phyloP scores from a whole-genome alignment of 2,888 invertebrate genomes.

The Drosophila tripunctata region DNA sequence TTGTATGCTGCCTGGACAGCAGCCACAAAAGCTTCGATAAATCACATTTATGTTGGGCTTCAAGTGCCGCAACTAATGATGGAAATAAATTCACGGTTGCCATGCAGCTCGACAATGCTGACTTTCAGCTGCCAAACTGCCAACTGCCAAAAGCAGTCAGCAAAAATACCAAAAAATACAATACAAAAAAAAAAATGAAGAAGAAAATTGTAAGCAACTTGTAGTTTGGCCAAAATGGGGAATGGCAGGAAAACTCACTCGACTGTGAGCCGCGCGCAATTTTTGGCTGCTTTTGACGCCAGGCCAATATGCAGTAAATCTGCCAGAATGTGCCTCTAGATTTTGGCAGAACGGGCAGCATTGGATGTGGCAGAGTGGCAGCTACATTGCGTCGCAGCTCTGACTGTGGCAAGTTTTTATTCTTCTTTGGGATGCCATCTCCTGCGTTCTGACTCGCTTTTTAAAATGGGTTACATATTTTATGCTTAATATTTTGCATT shows the following conservation, averaged over 20 bases:
- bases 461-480: constrained; percentile 81
- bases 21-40: constrained; percentile 59
- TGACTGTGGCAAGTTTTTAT: constrained; percentile 22
- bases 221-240: constrained; percentile 35
- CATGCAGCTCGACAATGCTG: constrained; percentile 60
- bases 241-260: constrained; percentile 40
- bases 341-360: constrained; percentile 72
- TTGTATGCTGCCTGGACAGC: constrained; percentile 35
- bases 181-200: neutral
- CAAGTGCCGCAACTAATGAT: constrained; percentile 81
- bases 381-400: constrained; percentile 39
- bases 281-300: constrained; percentile 83
- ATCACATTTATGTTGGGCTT: constrained; percentile 74
- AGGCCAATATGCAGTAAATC: constrained; percentile 84
- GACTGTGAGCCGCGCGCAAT: constrained; percentile 60
- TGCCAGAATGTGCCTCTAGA: constrained; percentile 81
- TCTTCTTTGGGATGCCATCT: too few relatives aligned
- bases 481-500: constrained; percentile 81
- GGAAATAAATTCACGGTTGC: constrained; percentile 79
- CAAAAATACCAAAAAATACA: constrained; percentile 13
- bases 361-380: constrained; percentile 41
- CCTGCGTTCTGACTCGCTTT: constrained; percentile 23
- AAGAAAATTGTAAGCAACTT: constrained; percentile 38
- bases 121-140: constrained; percentile 56
- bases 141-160: constrained; percentile 61